Evolutionary conservation across 2,113 vertebrate species (phyloP), one percentile per base, ranked within the genome.

Genomic region (Shinisaurus crocodilurus): DNA sequence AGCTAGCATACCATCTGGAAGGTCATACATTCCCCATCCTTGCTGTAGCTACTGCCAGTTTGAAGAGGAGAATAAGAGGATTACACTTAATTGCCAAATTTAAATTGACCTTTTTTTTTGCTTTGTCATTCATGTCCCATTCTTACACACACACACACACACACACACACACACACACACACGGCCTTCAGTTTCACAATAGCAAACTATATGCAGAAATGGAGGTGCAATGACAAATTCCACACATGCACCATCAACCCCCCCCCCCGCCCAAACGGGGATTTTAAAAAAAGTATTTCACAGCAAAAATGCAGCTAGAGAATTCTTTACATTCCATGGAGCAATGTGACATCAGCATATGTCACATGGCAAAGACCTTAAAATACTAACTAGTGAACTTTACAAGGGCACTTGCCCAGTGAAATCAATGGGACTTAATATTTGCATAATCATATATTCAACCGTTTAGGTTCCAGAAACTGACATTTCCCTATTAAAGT

Each of bases 121-220:
- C 3, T 82, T 88, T 82, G 45, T 70, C 63, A 6, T 70, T 87
- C 27, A 40, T 45, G n/a, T 37, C 37, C 25, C 12, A 6, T 29
- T 85, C 8, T 48, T 70, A 40, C 25, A 25, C 2, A 7, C n/a
- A 37, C 23, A 69, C 6, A 40, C 34, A 40, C 57, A 82, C 54
- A 63, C 7, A 1, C 15, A 25, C n/a, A n/a, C n/a, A n/a, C n/a
- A n/a, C n/a, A n/a, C n/a, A 45, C 16, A 23, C 23, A 77, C 40
- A 77, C 15, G 9, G 40, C 2, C 70, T 72, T 72, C 12, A n/a
- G n/a, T 18, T 70, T 70, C 45, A 34, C 13, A 43, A 34, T 23
- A 45, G 40, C 4, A 45, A 37, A 88, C 85, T 94, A 67, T 86
- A 50, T 88, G 76, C 77, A 86, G 76, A 93, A 91, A 95, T 91